A percentile compares a stretch with the other conserved stretches of the same genome.
Conservation (phyloP, 2,888 invertebrate species). For the Mesorhabditis belari region DNA sequence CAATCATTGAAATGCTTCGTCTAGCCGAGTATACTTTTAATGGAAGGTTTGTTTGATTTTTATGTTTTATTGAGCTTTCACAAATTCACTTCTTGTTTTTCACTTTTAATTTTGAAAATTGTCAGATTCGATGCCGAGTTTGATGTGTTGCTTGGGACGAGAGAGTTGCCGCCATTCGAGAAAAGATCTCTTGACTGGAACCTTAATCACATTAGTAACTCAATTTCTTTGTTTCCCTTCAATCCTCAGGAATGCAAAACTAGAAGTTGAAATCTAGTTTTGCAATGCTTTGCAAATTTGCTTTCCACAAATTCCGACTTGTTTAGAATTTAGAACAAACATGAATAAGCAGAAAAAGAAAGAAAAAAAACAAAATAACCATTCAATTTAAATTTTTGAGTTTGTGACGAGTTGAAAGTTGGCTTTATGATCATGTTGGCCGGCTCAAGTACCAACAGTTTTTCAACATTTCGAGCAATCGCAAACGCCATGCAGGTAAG, state of each 20-base stretch:
- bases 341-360: too few relatives aligned
- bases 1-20: conserved; percentile 32
- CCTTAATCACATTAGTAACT: conserved; percentile 24
- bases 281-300: neutral
- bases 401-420: conserved; percentile 37
- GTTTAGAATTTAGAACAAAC: neutral
- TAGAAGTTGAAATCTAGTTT: neutral
- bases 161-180: conserved; percentile 30
- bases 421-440: conserved; percentile 40
- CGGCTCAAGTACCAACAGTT: conserved; percentile 25
- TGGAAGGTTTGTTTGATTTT: conserved; percentile 7
- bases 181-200: conserved; percentile 24
- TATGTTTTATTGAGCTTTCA: neutral
- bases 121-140: conserved; percentile 18
- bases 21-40: conserved; percentile 37
- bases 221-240: conserved; percentile 1
- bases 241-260: neutral
- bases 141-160: conserved; percentile 32
- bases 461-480: conserved; percentile 26
- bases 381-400: conserved; percentile 14
- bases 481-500: conserved; percentile 30
- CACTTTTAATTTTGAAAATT: too few relatives aligned
- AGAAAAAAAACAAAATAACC: neutral
- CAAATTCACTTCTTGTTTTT: too few relatives aligned
- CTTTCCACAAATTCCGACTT: neutral